Evolutionary conservation across 2,797 vertebrate species (phyloP), one percentile per base, ranked within the genome.

Genomic region (Poecilia velifera): DNA sequence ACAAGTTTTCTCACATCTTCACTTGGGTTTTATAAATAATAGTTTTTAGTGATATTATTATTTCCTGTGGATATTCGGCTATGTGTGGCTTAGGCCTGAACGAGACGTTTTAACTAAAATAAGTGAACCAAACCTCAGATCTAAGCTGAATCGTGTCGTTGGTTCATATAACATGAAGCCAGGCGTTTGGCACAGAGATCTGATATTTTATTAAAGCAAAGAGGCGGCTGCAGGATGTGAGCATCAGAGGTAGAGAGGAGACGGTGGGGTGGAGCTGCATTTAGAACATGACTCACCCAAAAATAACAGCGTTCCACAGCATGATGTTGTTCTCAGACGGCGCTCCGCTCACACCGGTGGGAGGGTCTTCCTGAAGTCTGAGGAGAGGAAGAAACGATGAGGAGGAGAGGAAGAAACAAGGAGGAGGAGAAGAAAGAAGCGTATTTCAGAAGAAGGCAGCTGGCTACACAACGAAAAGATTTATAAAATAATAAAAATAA

Each of bases 301-400:
- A 99, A 96, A 99, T 99, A 94, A 99, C 98, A 84, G 98, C 98
- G 90, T 99, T 99, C 98, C 98, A 99, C 79, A 98, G 96, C 98
- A 99, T 99, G 93, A 99, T 99, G 89, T 99, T 99, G 94, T 99
- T 99, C 94, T 99, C 98, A 83, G 98, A 99, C 6, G 98, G 98
- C 41, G 98, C 98, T 51, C 98, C 98, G 82, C 98, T 99, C 90
- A 99, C 98, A 84, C 98, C 98, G 80, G 98, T 98, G 88, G 98
- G 98, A 93, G 98, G 98, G 92, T 99, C 98, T 94, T 99, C 98
- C 94, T 99, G 98, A 96, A 99, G 97, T 88, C 98, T 99, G 93
- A 74, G 64, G 10, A 49, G 18, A 49, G 47, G 47, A 49, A 18
- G 46, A 18, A 47, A 47, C 46, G 14, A 47, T 99, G 93, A 74